Base-by-base conservation (phyloP, 1,140 invertebrate genomes). In the Diorhabda sublineata region DNA sequence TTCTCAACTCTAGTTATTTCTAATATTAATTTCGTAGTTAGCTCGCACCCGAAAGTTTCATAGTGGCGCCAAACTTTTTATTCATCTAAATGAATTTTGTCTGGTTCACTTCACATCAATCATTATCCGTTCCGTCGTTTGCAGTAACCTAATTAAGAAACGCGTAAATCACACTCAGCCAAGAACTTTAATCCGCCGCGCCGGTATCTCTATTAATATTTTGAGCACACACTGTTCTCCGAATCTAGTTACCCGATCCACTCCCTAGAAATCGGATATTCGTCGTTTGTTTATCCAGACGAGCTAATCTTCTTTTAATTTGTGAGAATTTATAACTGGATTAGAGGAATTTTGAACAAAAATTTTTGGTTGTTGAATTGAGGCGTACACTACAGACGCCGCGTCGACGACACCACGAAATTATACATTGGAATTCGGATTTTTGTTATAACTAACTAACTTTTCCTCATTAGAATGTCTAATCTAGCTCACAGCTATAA, bases 71-170 rank as follows among this genome's bases (percentile, higher is more conserved):
- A 4, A 8, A 6, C 6, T 52, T 52, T n/a, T 52, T 52, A 6
- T 52, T 26, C 26, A 52, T 6, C 47, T 8, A 2, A 52, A 52
- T n/a, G 6, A 52, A 52, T 52, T 52, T 52, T 52, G 47, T 52
- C 47, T 52, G 6, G 47, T 52, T 52, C n/a, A 52, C 47, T 52
- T n/a, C 6, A 52, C 47, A 52, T 52, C 47, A 52, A 52, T 52
- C 47, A 52, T 52, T 52, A 52, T 52, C n/a, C 47, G 47, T 52
- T 52, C 47, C 47, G n/a, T 52, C 47, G 6, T n/a, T 6, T n/a
- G 47, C n/a, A 52, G 47, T 52, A 52, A 52, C 47, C 47, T n/a
- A 52, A 52, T 52, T 52, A 52, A 52, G 47, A 52, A 52, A 52
- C 6, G 47, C 47, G n/a, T 52, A 52, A 52, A 52, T 52, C 47